Percentiles rank a stretch among this genome's conserved stretches.
Evolutionary conservation across 1,140 invertebrate genomes (phyloP).

Genomic region (Odontomachus brunneus): DNA sequence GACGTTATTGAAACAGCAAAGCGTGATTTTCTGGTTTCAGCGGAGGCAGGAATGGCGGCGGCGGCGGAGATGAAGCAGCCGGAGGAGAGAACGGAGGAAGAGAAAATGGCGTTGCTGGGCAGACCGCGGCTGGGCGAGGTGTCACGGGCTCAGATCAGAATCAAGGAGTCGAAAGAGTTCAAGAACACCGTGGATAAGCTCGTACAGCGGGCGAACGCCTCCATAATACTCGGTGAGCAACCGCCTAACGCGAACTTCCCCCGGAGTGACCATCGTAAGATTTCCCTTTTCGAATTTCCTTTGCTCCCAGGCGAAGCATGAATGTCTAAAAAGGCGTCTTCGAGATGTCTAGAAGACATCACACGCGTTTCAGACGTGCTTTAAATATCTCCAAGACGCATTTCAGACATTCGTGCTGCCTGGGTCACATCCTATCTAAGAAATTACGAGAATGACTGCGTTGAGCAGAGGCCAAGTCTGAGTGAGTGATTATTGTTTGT

Average conservation of each 20-base stretch:
- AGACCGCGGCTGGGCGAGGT: constrained; percentile 95
- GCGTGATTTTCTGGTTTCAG: constrained; percentile 81
- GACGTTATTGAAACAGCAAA: constrained; percentile 40
- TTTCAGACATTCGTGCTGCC: no score
- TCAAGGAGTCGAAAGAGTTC: constrained; percentile 99
- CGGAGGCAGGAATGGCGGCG: constrained; percentile 87
- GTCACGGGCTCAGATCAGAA: constrained; percentile 92
- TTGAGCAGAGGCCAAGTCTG: no score
- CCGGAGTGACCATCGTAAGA: not conserved
- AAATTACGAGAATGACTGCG: no score
- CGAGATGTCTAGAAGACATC: no score
- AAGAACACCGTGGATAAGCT: constrained; percentile 99
- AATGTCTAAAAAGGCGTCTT: no score
- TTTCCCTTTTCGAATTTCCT: not conserved
- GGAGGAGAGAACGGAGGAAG: constrained; percentile 90
- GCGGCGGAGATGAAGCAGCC: constrained; percentile 88
- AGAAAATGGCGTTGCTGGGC: constrained; percentile 96
- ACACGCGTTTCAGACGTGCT: no score
- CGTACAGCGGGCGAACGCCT: constrained; percentile 97
- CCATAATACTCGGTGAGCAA: constrained; percentile 91
- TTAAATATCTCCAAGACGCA: no score
- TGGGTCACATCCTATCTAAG: no score
- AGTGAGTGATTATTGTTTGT: no score
- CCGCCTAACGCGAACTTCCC: not conserved
- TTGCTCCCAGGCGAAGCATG: no score